A percentile compares a stretch with the other conserved stretches of the same genome.
Conservation (phyloP, 2,113 vertebrate species). For the Conger conger region DNA sequence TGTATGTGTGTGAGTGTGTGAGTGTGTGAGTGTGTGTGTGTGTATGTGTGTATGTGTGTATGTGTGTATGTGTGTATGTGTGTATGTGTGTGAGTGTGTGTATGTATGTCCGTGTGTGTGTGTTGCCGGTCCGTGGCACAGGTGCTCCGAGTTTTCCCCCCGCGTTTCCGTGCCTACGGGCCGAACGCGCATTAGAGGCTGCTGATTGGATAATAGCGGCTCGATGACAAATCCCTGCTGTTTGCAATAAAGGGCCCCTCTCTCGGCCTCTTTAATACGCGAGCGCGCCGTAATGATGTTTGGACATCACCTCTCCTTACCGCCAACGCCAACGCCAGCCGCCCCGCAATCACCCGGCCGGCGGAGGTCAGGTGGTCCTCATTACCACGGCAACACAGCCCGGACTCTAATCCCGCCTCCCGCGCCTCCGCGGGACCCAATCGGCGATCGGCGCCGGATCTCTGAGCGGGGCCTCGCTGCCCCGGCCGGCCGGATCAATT, state of each 20-base stretch:
- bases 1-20: too few relatives aligned
- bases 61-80: too few relatives aligned
- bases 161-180: conserved; percentile 78
- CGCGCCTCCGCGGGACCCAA: conserved; percentile 89
- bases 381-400: conserved; percentile 81
- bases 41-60: too few relatives aligned
- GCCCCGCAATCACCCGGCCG: conserved; percentile 81
- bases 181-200: conserved; percentile 81
- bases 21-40: too few relatives aligned
- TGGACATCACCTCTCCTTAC: conserved; percentile 89
- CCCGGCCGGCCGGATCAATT: conserved; percentile 89
- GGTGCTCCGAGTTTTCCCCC: conserved; percentile 58
- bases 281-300: conserved; percentile 89
- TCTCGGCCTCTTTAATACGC: conserved; percentile 98
- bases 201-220: conserved; percentile 98
- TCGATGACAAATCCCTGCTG: conserved; percentile 99
- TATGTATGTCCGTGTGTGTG: not conserved
- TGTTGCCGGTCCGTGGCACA: conserved; percentile 36
- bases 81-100: too few relatives aligned
- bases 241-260: conserved; percentile 99
- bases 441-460: conserved; percentile 84
- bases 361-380: conserved; percentile 75
- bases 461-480: conserved; percentile 78
- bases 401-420: conserved; percentile 91
- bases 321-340: conserved; percentile 80